phyloP scores from a whole-genome alignment of 2,113 vertebrate genomes.

The Azemiops feae region DNA sequence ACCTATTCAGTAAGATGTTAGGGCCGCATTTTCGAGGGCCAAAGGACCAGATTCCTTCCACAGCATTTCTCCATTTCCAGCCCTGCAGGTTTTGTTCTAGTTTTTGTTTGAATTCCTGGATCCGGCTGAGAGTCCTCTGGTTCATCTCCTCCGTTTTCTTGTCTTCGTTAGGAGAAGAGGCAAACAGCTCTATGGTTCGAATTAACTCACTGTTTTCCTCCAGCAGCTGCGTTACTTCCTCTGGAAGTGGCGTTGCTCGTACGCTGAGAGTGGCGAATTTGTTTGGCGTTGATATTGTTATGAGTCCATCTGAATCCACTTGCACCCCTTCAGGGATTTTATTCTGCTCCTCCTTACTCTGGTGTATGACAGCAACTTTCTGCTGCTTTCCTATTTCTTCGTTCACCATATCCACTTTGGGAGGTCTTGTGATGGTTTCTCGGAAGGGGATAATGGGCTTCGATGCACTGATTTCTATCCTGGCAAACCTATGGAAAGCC shows the following conservation, averaged over 20 bases:
- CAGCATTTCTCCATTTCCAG: conserved; percentile 85
- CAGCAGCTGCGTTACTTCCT: conserved; percentile 82
- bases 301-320: conserved; percentile 82
- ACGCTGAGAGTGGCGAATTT: conserved; percentile 83
- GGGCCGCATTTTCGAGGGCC: conserved; percentile 93
- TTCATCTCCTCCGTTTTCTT: conserved; percentile 71
- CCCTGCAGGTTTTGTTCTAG: conserved; percentile 84
- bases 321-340: conserved; percentile 81
- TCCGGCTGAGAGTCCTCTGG: conserved; percentile 74
- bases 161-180: conserved; percentile 81
- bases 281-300: conserved; percentile 88
- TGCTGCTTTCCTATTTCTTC: conserved; percentile 94
- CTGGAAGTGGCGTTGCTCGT: conserved; percentile 84
- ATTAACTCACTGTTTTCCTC: conserved; percentile 86
- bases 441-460: conserved; percentile 94
- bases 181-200: conserved; percentile 85
- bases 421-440: conserved; percentile 91
- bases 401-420: conserved; percentile 98
- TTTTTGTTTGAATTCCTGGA: conserved; percentile 79
- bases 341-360: conserved; percentile 84
- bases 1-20: conserved; percentile 86
- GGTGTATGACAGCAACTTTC: conserved; percentile 91
- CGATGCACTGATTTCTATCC: conserved; percentile 89
- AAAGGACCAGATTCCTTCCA: conserved; percentile 91
- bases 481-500: conserved; percentile 85